These are phyloP conservation scores for Rhorus exstirpatorius DNA, from an alignment of 2,888 invertebrate species.

Conservation along the genomic window DNA sequence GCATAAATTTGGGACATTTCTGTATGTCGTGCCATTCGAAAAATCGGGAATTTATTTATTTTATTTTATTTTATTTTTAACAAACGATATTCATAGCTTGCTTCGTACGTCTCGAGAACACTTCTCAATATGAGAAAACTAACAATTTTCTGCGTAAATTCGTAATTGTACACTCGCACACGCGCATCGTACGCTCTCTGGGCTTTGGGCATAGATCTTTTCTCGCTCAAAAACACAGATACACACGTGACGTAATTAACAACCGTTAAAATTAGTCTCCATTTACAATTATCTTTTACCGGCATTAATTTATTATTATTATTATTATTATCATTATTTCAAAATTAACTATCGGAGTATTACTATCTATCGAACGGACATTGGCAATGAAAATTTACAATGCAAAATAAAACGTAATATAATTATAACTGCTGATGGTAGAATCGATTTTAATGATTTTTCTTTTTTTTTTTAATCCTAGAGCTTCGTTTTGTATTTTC, in stretches of 20 bases:
- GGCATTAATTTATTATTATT: slow-evolving; percentile 54
- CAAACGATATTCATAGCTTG: slow-evolving; percentile 46
- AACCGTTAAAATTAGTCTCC: slow-evolving; percentile 65
- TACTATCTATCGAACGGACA: slow-evolving; percentile 64
- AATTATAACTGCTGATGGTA: slow-evolving; percentile 55
- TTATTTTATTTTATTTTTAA: slow-evolving; percentile 19
- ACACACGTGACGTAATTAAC: slow-evolving; percentile 57
- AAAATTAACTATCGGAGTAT: slow-evolving; percentile 73
- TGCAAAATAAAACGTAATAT: slow-evolving; percentile 62
- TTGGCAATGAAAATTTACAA: slow-evolving; percentile 69
- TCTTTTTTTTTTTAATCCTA: not conserved
- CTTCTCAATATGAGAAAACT: slow-evolving; percentile 85
- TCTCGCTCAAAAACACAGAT: slow-evolving; percentile 31
- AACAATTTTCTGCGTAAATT: slow-evolving; percentile 68
- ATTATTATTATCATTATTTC: slow-evolving; percentile 35
- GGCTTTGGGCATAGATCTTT: slow-evolving; percentile 21
- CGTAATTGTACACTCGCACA: slow-evolving; percentile 59
- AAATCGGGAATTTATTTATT: not conserved
- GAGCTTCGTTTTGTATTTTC: slow-evolving; percentile 16
- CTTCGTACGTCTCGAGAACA: slow-evolving; percentile 54
- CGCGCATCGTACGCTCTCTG: slow-evolving; percentile 21
- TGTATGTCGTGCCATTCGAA: not conserved
- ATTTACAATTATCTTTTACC: slow-evolving; percentile 59
- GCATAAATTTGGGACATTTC: slow-evolving; percentile 20
- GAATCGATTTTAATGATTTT: slow-evolving; percentile 7